Conservation (phyloP, 1,140 invertebrate species). For the Colletes latitarsis region DNA sequence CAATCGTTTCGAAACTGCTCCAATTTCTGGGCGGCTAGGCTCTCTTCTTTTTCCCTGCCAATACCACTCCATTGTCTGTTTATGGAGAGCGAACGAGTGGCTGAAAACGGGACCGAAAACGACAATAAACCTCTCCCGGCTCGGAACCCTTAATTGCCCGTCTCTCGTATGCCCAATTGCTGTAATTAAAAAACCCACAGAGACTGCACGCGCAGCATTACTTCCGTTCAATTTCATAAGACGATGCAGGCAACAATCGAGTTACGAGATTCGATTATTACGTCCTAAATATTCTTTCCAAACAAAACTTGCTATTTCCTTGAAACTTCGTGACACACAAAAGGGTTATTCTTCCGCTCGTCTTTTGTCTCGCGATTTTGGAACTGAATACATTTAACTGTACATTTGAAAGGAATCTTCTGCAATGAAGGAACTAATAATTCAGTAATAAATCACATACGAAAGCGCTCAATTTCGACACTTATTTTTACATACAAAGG, state of each 20-base stretch:
- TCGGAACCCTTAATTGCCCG: slow-evolving; percentile 30
- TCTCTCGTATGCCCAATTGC: not conserved
- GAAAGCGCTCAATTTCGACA: no score
- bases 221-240: slow-evolving; percentile 22
- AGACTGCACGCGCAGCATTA: not conserved
- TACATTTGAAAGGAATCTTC: no score
- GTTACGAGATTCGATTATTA: not conserved
- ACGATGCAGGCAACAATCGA: slow-evolving; percentile 10
- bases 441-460: no score
- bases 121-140: slow-evolving; percentile 21
- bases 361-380: no score
- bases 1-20: slow-evolving; percentile 28
- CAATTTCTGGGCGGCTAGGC: not conserved
- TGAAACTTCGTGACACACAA: no score
- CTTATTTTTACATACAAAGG: no score
- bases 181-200: slow-evolving; percentile 5
- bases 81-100: slow-evolving; percentile 32
- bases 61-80: slow-evolving; percentile 38
- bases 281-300: not conserved
- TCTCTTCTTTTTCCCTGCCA: slow-evolving; percentile 14
- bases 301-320: not conserved
- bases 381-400: no score
- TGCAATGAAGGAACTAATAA: no score
- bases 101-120: not conserved
- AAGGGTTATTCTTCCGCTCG: no score